Conservation (phyloP, 2,888 invertebrate genomes). For the Conops quadrifasciatus region DNA sequence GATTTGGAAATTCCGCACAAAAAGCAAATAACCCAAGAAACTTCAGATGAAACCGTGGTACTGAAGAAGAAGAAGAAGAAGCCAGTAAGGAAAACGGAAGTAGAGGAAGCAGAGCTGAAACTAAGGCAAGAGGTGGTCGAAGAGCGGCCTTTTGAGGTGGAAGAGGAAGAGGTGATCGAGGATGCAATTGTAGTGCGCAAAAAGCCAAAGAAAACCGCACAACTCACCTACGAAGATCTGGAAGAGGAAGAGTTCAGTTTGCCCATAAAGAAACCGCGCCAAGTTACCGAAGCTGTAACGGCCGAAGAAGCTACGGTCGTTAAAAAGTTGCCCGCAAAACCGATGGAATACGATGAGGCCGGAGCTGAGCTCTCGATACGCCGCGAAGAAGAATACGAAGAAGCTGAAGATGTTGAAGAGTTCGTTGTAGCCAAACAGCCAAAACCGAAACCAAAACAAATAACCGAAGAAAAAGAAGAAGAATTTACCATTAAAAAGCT, state of each 20-base stretch:
- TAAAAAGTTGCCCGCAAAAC: conserved; percentile 57
- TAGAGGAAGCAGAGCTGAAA: conserved; percentile 61
- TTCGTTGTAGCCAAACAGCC: conserved; percentile 67
- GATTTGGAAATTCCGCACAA: conserved; percentile 56
- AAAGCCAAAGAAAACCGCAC: conserved; percentile 54
- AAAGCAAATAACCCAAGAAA: conserved; percentile 57
- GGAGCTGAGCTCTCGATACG: conserved; percentile 63
- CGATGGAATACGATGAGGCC: conserved; percentile 58
- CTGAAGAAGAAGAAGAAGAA: conserved; percentile 62
- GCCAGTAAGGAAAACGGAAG: conserved; percentile 52
- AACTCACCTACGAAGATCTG: conserved; percentile 57
- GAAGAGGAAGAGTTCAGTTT: conserved; percentile 61
- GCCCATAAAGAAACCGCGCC: conserved; percentile 62
- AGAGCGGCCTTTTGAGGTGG: conserved; percentile 67
- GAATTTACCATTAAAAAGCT: conserved; percentile 79
- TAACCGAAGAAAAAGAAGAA: conserved; percentile 71
- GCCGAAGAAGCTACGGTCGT: conserved; percentile 63
- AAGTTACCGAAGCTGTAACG: conserved; percentile 65
- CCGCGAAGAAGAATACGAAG: conserved; percentile 62
- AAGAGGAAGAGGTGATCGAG: conserved; percentile 67
- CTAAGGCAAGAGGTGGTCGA: conserved; percentile 57
- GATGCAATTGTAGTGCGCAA: conserved; percentile 59
- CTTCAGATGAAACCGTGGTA: conserved; percentile 58
- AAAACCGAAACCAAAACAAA: conserved; percentile 66
- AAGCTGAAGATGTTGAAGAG: conserved; percentile 67